These are phyloP conservation scores for Limosa lapponica DNA, from an alignment of 2,797 vertebrate genomes.

Conservation along the genomic window DNA sequence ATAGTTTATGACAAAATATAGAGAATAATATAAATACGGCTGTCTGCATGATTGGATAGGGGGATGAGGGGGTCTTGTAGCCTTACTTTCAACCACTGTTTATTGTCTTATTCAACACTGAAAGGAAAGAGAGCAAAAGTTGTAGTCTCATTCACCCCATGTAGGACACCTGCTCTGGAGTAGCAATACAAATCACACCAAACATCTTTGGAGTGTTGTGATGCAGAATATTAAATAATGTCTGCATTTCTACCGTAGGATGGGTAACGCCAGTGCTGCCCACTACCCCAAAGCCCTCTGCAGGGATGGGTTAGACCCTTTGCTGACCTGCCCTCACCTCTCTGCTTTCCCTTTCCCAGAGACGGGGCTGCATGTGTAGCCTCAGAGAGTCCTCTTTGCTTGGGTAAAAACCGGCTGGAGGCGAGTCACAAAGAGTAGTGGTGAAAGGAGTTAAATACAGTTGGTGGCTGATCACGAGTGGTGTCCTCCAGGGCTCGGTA, in stretches of 20 bases:
- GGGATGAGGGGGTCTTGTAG: not conserved
- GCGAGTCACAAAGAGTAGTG: too few species aligned
- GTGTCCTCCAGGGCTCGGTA: too few species aligned
- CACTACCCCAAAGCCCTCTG: not conserved
- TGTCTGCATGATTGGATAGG: not conserved
- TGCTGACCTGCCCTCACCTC: fast-evolving
- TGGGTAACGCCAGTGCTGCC: not conserved
- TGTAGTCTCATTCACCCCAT: not conserved
- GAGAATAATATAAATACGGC: not conserved
- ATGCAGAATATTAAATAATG: not conserved
- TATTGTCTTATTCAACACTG: not conserved
- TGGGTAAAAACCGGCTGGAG: too few species aligned
- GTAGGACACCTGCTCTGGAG: not conserved
- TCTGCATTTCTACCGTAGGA: not conserved
- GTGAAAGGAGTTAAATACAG: too few species aligned
- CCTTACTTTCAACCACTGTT: not conserved
- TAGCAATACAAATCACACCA: not conserved
- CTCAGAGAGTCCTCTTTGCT: not conserved
- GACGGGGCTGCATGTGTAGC: fast-evolving
- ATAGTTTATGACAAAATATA: not conserved
- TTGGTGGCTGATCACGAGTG: too few species aligned
- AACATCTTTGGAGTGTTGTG: fast-evolving
- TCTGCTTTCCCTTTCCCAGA: not conserved
- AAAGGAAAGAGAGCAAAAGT: not conserved
- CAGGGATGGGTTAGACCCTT: fast-evolving